These are phyloP conservation scores for Drosophila repleta DNA, from an alignment of 1,140 invertebrate species.

Conservation along the genomic window DNA sequence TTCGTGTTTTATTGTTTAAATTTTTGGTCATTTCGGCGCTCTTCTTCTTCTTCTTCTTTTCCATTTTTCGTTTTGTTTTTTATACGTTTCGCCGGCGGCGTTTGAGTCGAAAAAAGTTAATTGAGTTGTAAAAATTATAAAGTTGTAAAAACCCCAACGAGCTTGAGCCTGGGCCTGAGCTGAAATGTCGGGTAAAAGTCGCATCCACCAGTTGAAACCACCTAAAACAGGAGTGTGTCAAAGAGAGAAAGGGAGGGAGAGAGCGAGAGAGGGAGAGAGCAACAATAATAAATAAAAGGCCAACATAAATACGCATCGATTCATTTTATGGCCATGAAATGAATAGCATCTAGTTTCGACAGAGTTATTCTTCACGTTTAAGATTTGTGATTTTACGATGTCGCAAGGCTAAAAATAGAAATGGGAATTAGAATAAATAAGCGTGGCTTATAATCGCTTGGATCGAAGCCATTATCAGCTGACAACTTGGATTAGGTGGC, in stretches of 20 bases:
- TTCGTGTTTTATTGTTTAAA: slow-evolving; percentile 70
- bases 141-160: slow-evolving; percentile 66
- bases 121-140: slow-evolving; percentile 83
- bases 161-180: too few species aligned
- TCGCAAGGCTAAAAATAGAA: background rate
- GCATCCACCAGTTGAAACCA: slow-evolving; percentile 69
- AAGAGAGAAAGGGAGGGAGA: slow-evolving; percentile 4
- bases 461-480: background rate
- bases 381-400: slow-evolving; percentile 60
- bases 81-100: slow-evolving; percentile 52
- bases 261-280: background rate
- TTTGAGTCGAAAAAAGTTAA: slow-evolving; percentile 73
- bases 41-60: slow-evolving; percentile 10
- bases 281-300: slow-evolving; percentile 58
- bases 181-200: slow-evolving; percentile 59
- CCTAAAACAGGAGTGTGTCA: slow-evolving; percentile 17
- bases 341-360: slow-evolving; percentile 63
- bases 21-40: slow-evolving; percentile 60
- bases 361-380: slow-evolving; percentile 48
- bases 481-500: background rate
- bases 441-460: background rate
- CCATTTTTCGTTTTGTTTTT: slow-evolving; percentile 9
- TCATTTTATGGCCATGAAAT: slow-evolving; percentile 71
- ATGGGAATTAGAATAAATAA: background rate
- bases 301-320: slow-evolving; percentile 62